Evolutionary conservation across 2,888 invertebrate species (phyloP).

Genomic region (Cinara cedri): DNA sequence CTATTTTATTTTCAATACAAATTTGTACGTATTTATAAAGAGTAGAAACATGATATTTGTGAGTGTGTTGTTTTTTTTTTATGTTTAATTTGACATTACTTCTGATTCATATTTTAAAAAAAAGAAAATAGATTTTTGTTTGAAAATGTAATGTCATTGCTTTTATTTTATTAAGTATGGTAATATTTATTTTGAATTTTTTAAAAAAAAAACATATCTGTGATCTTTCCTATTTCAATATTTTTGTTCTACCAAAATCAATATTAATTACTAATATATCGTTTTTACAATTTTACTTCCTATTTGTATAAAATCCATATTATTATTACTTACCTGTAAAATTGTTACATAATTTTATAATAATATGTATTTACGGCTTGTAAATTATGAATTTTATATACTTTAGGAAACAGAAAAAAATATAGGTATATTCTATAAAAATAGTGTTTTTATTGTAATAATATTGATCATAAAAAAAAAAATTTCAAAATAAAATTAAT

Average conservation of each 20-base stretch:
- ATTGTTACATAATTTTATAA: slow-evolving; percentile 10
- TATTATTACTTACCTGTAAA: slow-evolving; percentile 5
- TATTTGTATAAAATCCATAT: slow-evolving; percentile 36
- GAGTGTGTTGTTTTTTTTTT: background rate
- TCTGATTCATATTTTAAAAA: background rate
- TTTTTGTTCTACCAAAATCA: slow-evolving; percentile 33
- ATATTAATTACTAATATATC: slow-evolving; percentile 2
- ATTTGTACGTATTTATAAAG: background rate
- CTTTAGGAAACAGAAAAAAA: background rate
- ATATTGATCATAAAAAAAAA: slow-evolving; percentile 11
- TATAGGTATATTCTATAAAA: background rate
- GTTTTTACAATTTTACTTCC: slow-evolving; percentile 15
- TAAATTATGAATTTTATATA: slow-evolving; percentile 13
- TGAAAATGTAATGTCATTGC: slow-evolving; percentile 6
- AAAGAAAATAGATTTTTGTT: slow-evolving; percentile 3
- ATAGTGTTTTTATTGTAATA: slow-evolving; percentile 27
- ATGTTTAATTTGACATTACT: background rate
- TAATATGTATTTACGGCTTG: background rate
- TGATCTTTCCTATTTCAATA: slow-evolving; percentile 40
- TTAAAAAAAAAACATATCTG: slow-evolving; percentile 43
- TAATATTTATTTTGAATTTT: slow-evolving; percentile 4
- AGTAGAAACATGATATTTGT: background rate
- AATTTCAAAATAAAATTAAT: background rate
- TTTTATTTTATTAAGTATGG: slow-evolving; percentile 22
- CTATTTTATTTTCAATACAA: slow-evolving; percentile 20